These are phyloP conservation scores for Paralichthys olivaceus DNA, from an alignment of 2,113 vertebrate genomes.

Conservation along the genomic window DNA sequence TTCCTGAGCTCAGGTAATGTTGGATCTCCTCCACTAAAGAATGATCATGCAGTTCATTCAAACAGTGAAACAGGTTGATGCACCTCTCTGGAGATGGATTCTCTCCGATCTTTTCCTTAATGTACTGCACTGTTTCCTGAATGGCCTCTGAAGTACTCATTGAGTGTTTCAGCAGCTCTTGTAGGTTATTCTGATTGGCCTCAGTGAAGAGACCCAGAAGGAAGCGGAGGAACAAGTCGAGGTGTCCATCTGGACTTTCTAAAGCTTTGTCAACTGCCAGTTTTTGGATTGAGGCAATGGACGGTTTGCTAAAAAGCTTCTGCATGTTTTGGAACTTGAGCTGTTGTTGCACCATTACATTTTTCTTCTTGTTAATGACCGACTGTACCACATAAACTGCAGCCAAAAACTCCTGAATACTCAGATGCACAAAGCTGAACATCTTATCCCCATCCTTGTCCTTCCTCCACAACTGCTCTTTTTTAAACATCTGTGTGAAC, in stretches of 20 bases:
- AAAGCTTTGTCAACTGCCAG: conserved; percentile 8
- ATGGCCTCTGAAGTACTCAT: no score
- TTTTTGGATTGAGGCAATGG: not conserved
- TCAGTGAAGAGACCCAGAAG: no score
- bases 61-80: no score
- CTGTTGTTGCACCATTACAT: not conserved
- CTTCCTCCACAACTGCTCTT: not conserved
- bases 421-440: conserved; percentile 25
- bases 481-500: conserved; percentile 25
- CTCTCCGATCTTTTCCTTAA: no score
- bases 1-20: no score
- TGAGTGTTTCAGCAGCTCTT: no score
- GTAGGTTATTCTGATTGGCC: no score
- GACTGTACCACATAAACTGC: conserved; percentile 11
- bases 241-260: conserved; percentile 25
- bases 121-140: no score
- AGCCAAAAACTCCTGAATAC: conserved; percentile 19
- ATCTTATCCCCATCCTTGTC: not conserved
- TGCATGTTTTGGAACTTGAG: not conserved
- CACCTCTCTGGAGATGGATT: no score
- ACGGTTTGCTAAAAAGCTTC: not conserved
- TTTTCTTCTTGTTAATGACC: not conserved
- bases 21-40: no score
- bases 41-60: no score
- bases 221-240: no score